Base-by-base conservation (phyloP, 2,797 vertebrate species). In the Hypotaenidia philippensis region DNA sequence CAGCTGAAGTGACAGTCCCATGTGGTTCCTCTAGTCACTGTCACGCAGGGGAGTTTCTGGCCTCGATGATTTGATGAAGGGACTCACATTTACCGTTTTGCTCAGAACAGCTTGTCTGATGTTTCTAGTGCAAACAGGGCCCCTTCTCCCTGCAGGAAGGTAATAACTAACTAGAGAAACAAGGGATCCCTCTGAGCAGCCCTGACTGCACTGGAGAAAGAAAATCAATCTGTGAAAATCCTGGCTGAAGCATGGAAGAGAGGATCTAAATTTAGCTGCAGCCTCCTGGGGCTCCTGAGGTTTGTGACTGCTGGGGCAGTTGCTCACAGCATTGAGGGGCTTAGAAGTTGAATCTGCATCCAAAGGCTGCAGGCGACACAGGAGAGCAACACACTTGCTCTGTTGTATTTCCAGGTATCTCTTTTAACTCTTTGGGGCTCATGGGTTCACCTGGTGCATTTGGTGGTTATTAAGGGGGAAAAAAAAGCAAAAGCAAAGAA, bases 111-210 rank as follows among this genome's bases (percentile, higher is more conserved):
- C 81, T 82, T 66, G 52, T n/a, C 52, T 68, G 83, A 44, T 10
- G 31, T 22, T 85, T 11, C 6, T 49, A 53, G 56, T 6, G 23
- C 86, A 77, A 89, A 74, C 75, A 84, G 52, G 76, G 75, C 75
- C 75, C 69, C 56, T 74, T 29, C 13, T 83, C 75, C 82, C 87
- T 50, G 64, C 93, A 66, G 94, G 82, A 84, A 74, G 55, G 64
- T 49, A 80, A 90, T 40, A 83, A 80, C 88, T 34, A 50, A 60
- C 55, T 23, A 63, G 81, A 65, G 66, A 76, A 91, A 95, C 59
- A 44, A 80, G 89, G 78, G 56, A 66, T 82, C 68, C 81, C 81
- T 80, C 86, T 70, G 81, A 90, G 91, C 64, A 66, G 63, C 82
- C n/a, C 49, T 38, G 90, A 18, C 59, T 76, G n/a, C 70, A 22